phyloP scores from a whole-genome alignment of 2,888 invertebrate genomes.

The Nemoura dubitans region DNA sequence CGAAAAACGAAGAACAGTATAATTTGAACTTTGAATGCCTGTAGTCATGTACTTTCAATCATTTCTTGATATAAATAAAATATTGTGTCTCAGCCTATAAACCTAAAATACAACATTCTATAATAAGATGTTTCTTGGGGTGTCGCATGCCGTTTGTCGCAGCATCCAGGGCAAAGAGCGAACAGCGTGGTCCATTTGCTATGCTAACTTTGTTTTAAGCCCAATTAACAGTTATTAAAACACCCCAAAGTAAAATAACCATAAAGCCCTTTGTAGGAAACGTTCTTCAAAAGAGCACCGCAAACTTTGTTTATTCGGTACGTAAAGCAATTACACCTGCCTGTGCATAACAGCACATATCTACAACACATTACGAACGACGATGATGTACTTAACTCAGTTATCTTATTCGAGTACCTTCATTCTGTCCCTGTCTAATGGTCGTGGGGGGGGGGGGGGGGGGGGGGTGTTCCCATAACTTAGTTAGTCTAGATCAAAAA shows the following conservation, averaged over 20 bases:
- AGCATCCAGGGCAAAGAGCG: not conserved
- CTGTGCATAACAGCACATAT: not conserved
- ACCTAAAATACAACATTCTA: no score
- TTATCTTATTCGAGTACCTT: not conserved
- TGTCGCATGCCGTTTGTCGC: not conserved
- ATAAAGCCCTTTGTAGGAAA: not conserved
- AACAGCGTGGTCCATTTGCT: not conserved
- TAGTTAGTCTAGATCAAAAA: not conserved
- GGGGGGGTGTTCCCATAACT: not conserved
- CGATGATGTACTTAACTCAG: not conserved
- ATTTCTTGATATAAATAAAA: no score
- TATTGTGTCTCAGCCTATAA: no score
- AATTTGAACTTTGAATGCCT: not conserved
- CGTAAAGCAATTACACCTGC: not conserved
- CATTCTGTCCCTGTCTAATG: no score
- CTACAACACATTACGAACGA: not conserved
- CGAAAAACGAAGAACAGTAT: not conserved
- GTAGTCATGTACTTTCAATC: no score
- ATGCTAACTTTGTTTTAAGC: conserved; percentile 15
- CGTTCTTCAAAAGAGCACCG: conserved; percentile 10
- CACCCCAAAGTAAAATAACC: conserved; percentile 14
- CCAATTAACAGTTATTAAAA: conserved; percentile 19
- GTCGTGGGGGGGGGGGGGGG: no score
- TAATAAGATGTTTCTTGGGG: not conserved
- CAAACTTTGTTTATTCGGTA: not conserved